Conservation (phyloP, 2,888 invertebrate genomes). For the Pyralis farinalis region DNA sequence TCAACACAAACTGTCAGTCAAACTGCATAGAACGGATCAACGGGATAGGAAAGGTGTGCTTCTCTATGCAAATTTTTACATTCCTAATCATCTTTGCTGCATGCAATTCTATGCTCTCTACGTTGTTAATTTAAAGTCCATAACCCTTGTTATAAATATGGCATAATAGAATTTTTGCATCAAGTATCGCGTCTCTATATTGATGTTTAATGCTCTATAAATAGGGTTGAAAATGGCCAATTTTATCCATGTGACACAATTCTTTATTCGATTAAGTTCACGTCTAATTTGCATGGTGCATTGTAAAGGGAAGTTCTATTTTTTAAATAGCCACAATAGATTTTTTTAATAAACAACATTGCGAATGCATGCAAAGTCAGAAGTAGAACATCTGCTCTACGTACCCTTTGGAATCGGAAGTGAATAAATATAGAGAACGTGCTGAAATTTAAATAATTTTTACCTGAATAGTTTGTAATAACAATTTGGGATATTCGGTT, state of each 20-base stretch:
- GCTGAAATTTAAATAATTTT: slow-evolving; percentile 33
- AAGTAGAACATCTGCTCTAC: slow-evolving; percentile 75
- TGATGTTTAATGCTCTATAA: slow-evolving; percentile 23
- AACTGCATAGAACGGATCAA: slow-evolving; percentile 71
- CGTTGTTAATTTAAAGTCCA: slow-evolving; percentile 17
- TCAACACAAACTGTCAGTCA: slow-evolving; percentile 66
- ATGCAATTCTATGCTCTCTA: slow-evolving; percentile 29
- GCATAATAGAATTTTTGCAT: slow-evolving; percentile 50
- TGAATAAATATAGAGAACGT: slow-evolving; percentile 23
- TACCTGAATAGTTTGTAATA: slow-evolving; percentile 7
- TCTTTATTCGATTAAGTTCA: slow-evolving; percentile 27
- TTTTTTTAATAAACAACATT: slow-evolving; percentile 75
- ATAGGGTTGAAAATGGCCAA: slow-evolving; percentile 41
- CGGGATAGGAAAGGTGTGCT: slow-evolving; percentile 75
- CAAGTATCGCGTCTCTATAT: slow-evolving; percentile 28
- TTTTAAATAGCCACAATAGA: slow-evolving; percentile 78
- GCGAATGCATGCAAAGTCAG: slow-evolving; percentile 51
- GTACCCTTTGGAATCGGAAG: slow-evolving; percentile 24
- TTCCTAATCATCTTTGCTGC: slow-evolving; percentile 24
- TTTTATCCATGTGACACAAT: slow-evolving; percentile 16
- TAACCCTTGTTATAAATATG: slow-evolving; percentile 13
- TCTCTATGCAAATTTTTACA: slow-evolving; percentile 69
- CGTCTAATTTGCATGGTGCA: slow-evolving; percentile 77
- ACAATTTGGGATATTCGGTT: neutral
- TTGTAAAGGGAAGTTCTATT: slow-evolving; percentile 72